Evolutionary conservation across 2,113 vertebrate genomes (phyloP).

Genomic region (Caranx ignobilis): DNA sequence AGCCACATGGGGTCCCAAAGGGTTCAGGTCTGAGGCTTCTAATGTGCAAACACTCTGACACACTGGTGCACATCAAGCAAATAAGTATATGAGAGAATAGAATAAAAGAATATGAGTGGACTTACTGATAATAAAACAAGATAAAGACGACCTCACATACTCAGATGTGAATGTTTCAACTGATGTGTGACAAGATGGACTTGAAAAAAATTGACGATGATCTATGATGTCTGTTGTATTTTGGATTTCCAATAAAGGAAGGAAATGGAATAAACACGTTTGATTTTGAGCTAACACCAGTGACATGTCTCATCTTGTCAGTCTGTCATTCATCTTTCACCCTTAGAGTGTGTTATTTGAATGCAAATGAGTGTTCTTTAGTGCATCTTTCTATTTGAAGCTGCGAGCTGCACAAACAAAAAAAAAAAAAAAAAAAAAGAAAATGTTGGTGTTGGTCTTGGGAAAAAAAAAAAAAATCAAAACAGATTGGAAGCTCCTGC

Average conservation of each 20-base stretch:
- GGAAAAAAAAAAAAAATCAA: conserved; percentile 27
- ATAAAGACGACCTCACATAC: too few relatives aligned
- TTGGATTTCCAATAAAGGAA: conserved; percentile 19
- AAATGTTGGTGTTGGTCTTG: conserved; percentile 19
- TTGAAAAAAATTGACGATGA: too few relatives aligned
- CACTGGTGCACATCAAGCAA: too few relatives aligned
- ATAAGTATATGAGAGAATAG: too few relatives aligned
- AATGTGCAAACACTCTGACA: neutral
- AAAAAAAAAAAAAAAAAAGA: conserved; percentile 56
- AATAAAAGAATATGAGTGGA: too few relatives aligned
- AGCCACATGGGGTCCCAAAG: neutral
- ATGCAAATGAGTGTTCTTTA: conserved; percentile 32
- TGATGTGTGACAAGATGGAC: too few relatives aligned
- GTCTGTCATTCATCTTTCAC: neutral
- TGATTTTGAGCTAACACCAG: neutral
- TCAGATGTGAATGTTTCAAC: too few relatives aligned
- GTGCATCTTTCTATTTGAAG: conserved; percentile 21
- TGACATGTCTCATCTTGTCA: neutral
- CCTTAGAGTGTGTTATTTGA: conserved; percentile 38
- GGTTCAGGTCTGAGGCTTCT: neutral
- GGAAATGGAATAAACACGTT: conserved; percentile 5
- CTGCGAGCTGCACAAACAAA: conserved; percentile 45
- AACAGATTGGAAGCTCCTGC: conserved; percentile 45
- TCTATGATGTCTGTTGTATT: neutral
- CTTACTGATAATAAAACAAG: too few relatives aligned